Evolutionary conservation across 2,113 vertebrate species (phyloP).

Genomic region (Pygathrix nemaeus): DNA sequence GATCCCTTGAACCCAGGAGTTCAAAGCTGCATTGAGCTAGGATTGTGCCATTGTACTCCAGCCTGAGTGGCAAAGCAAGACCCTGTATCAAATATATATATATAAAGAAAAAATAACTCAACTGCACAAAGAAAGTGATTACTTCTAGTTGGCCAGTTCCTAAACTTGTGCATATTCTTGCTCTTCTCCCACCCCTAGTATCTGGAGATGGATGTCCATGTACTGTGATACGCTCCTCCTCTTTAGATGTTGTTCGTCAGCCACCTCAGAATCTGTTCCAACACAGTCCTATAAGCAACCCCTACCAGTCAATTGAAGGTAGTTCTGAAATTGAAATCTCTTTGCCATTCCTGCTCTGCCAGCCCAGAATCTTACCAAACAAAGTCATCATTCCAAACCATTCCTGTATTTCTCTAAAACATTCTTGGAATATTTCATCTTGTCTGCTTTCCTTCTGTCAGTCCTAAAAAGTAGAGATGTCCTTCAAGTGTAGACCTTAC

Average conservation of each 20-base stretch:
- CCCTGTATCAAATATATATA: too few relatives aligned
- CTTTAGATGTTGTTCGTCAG: neutral
- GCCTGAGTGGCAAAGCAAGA: too few relatives aligned
- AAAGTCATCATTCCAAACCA: neutral
- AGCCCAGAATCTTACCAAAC: neutral
- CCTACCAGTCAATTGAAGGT: neutral
- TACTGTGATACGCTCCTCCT: neutral
- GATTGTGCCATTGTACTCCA: too few relatives aligned
- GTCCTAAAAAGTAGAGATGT: neutral
- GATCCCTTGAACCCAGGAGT: too few relatives aligned
- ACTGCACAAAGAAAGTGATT: neutral
- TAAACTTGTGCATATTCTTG: neutral
- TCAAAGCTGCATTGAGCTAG: too few relatives aligned
- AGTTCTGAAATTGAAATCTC: neutral
- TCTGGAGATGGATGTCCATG: neutral
- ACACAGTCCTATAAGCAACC: neutral
- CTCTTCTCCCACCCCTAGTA: neutral
- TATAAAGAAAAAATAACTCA: too few relatives aligned
- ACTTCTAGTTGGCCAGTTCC: neutral
- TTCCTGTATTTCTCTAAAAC: neutral
- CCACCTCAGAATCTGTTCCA: neutral
- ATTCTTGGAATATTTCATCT: neutral
- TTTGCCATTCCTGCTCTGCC: neutral
- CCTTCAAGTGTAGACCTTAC: neutral
- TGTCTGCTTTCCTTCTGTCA: neutral